A percentile compares a stretch with the other conserved stretches of the same genome.
Evolutionary conservation across 2,797 vertebrate genomes (phyloP).

Genomic region (Enteromius paludinosus): DNA sequence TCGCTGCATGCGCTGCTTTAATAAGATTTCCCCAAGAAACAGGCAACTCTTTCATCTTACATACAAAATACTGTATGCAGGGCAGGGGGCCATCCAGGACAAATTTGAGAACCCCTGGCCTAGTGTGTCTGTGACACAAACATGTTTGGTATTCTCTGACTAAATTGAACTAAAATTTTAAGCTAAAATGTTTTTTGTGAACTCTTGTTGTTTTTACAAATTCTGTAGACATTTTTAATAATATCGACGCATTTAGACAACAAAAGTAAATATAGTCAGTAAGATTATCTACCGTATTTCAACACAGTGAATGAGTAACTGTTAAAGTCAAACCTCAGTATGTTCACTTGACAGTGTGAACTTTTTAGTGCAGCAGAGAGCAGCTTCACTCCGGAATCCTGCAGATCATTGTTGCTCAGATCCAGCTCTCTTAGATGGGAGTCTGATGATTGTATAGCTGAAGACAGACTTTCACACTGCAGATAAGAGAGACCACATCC

Average conservation of each 20-base stretch:
- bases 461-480: neutral
- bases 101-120: neutral
- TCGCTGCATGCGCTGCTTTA: neutral
- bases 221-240: too few relatives aligned
- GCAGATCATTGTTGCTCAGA: neutral
- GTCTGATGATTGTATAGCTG: neutral
- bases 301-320: too few relatives aligned
- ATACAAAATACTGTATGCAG: neutral
- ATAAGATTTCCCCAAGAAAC: neutral
- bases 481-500: neutral
- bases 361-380: neutral
- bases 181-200: too few relatives aligned
- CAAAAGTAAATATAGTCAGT: neutral
- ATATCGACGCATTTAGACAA: too few relatives aligned
- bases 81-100: too few relatives aligned
- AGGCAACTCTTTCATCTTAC: neutral
- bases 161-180: too few relatives aligned
- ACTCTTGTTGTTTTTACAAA: too few relatives aligned
- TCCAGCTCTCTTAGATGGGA: neutral
- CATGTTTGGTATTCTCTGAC: too few relatives aligned
- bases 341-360: neutral
- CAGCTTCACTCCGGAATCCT: neutral
- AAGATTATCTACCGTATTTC: too few relatives aligned
- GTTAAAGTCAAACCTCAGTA: neutral
- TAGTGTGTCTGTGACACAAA: too few relatives aligned